Evolutionary conservation across 2,113 vertebrate species (phyloP).

Genomic region (Rhinopomastus cyanomelas): DNA sequence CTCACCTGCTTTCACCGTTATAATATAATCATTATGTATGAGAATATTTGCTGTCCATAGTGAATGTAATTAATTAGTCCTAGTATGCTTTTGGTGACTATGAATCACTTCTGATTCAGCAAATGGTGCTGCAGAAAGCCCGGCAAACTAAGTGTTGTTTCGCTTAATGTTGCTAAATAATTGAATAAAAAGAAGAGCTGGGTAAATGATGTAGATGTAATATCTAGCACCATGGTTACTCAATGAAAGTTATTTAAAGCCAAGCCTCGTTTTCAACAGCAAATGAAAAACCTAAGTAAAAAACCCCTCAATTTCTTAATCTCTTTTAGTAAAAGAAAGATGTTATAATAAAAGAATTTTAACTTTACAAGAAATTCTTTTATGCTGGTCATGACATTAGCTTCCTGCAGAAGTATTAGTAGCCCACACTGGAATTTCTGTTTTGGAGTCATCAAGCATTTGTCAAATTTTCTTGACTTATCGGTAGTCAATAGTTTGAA

Average conservation of each 20-base stretch:
- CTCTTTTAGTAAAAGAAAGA: background rate
- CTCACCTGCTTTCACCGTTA: background rate
- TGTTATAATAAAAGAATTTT: background rate
- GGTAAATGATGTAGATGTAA: conserved; percentile 42
- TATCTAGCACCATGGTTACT: conserved; percentile 6
- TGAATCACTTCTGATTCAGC: conserved; percentile 45
- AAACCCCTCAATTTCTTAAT: background rate
- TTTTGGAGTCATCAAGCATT: background rate
- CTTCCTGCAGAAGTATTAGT: background rate
- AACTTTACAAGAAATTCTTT: background rate
- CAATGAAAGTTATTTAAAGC: conserved; percentile 46
- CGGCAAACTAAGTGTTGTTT: conserved; percentile 49
- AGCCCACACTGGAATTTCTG: background rate
- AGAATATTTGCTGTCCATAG: background rate
- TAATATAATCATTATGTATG: background rate
- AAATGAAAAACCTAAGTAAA: background rate
- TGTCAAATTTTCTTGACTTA: background rate
- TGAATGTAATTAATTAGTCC: conserved; percentile 42
- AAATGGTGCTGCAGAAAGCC: background rate
- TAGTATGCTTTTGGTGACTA: background rate
- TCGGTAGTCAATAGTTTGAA: background rate
- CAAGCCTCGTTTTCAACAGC: conserved; percentile 24
- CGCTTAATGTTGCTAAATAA: conserved; percentile 50
- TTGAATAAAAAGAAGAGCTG: conserved; percentile 43
- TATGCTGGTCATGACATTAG: background rate